Conservation (phyloP, 2,113 vertebrate species). For the Mobula birostris region DNA sequence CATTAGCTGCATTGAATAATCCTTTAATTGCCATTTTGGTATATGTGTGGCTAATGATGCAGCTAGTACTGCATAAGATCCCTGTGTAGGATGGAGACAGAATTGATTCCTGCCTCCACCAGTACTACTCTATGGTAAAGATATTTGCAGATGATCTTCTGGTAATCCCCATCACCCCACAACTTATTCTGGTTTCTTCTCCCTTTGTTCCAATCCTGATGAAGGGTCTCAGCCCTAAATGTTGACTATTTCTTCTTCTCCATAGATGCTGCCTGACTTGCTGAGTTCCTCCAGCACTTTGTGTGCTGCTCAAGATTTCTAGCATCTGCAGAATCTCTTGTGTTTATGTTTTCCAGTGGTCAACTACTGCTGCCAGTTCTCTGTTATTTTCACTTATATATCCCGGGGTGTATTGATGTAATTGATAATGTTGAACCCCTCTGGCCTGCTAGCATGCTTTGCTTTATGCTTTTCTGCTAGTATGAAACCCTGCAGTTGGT, state of each 20-base stretch:
- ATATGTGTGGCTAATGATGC: not conserved
- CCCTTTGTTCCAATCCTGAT: no score
- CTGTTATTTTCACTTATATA: not conserved
- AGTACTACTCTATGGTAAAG: not conserved
- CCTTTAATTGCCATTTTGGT: not conserved
- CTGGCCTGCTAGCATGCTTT: not conserved
- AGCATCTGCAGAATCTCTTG: no score
- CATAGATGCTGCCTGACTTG: no score
- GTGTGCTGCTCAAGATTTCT: no score
- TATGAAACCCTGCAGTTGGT: not conserved
- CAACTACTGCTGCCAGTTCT: not conserved
- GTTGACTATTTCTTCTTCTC: no score
- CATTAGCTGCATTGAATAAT: not conserved
- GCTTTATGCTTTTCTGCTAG: not conserved
- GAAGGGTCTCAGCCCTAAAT: no score
- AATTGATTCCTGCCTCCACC: not conserved
- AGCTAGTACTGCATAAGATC: not conserved
- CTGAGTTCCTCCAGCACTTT: no score
- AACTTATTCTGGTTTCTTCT: no score
- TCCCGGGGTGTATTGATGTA: not conserved
- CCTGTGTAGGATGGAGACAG: not conserved
- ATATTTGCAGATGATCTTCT: not conserved
- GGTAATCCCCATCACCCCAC: not conserved
- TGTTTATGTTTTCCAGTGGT: no score
- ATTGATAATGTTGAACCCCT: not conserved